Base-by-base conservation (phyloP, 2,113 vertebrate genomes). In the Neolamprologus toae region DNA sequence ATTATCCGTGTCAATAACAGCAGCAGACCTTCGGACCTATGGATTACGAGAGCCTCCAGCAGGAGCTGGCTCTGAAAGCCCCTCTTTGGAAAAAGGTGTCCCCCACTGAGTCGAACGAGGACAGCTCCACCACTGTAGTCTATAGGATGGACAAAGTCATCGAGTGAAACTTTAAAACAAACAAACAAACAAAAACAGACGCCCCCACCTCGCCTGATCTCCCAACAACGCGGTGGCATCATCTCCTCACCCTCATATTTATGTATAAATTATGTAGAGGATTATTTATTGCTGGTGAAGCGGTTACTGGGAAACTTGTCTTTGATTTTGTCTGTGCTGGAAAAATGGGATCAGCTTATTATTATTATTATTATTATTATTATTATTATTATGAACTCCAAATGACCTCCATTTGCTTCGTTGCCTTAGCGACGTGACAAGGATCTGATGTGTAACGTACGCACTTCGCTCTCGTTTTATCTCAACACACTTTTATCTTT, bases 21-120 rank as follows among this genome's bases (percentile, higher is more conserved):
- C 98, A 97, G 96, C 96, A 96, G 96, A 94, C 90, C 97, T 97
- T 97, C 91, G 97, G 98, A 98, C 97, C 98, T 91, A 96, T 99
- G 98, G 98, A 99, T 97, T 99, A 98, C 96, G 98, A 99, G 96
- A 98, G 98, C 96, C 98, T 99, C 95, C 98, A 99, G 96, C 97
- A 98, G 96, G 98, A 99, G 97, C 97, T 99, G 94, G 97, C 98
- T 97, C 97, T 99, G 97, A 99, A 98, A 98, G 98, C 98, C 93
- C 98, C 97, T 94, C 96, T 99, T 57, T 99, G 98, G 98, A 99
- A 97, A 98, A 99, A 99, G 97, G 97, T 99, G 92, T 98, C 97
- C 92, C 96, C 98, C 84, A 92, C 95, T 13, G 98, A 99, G 97
- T 97, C 97, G 92, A 97, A 98, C 93, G 97, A 99, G 97, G 98